Conservation (phyloP, 1,140 invertebrate genomes). For the Melitaea cinxia region DNA sequence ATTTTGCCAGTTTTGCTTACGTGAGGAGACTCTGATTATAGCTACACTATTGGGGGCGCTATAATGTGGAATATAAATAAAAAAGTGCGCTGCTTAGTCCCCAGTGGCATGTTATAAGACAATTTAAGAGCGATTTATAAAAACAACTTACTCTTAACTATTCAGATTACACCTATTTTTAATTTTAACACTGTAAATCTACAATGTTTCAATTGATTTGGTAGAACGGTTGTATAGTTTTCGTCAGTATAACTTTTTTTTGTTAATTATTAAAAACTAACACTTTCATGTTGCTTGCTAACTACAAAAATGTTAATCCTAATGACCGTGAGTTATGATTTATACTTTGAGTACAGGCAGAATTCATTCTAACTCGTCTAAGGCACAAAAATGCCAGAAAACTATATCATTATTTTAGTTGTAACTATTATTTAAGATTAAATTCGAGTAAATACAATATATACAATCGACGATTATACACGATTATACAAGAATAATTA, state of each 20-base stretch:
- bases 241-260: neutral
- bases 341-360: neutral
- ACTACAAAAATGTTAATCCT: neutral
- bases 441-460: neutral
- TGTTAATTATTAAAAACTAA: no score
- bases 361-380: neutral
- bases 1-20: no score
- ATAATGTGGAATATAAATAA: no score
- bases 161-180: neutral
- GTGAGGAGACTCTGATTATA: no score
- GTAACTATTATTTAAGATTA: neutral
- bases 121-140: neutral
- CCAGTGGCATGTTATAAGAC: no score
- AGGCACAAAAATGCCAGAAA: constrained; percentile 3
- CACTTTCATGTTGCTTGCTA: neutral
- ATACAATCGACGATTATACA: no score
- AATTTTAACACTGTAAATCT: neutral
- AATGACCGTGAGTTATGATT: neutral
- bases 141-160: no score
- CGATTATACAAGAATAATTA: no score
- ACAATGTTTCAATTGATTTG: constrained; percentile 4
- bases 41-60: no score
- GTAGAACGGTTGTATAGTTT: constrained; percentile 16
- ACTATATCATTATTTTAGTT: neutral
- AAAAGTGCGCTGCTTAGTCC: no score